Base-by-base conservation (phyloP, 2,888 invertebrate genomes). In the Lumbricus terrestris region DNA sequence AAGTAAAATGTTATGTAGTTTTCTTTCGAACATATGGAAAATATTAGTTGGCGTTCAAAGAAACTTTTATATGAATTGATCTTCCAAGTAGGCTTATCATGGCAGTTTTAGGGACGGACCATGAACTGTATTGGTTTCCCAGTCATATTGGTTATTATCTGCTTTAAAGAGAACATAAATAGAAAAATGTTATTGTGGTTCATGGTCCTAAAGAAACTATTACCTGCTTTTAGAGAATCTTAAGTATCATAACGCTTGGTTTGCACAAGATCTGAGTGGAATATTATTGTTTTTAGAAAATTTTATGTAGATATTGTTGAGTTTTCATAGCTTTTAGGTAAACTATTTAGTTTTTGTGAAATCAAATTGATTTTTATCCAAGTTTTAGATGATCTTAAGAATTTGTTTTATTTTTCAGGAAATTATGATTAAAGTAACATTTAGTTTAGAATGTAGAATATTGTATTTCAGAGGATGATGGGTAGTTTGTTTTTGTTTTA, bases 401-500 rank as follows among this genome's bases (percentile, higher is more conserved):
- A 47, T 20, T 11, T 20, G 23, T 47, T 20, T 23, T 47, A 47
- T 20, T 20, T 47, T 47, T 47, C 47, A 1, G 6, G 47, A 4
- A 16, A 47, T 47, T 15, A 20, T 47, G 20, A 18, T 42, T 47
- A 47, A 23, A 40, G 5, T 47, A 20, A 20, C 47, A 47, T 47
- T 18, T 47, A 47, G 23, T 47, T 47, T 47, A n/a, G 13, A 47
- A 47, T 47, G 47, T 47, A 23, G 20, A 47, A 47, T 47, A 47
- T 47, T 47, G 69, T 29, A n/a, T 69, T 69, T 69, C 2, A 69
- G 69, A 69, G 69, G 69, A 69, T 29, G 11, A n/a, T 69, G 16
- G n/a, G 69, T 69, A n/a, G 69, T 69, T 69, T 8, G 3, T 29
- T 3, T n/a, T 69, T n/a, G 29, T n/a, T 69, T 29, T 93, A 93